Evolutionary conservation across 1,140 invertebrate species (phyloP).

Genomic region (Cyclina sinensis): DNA sequence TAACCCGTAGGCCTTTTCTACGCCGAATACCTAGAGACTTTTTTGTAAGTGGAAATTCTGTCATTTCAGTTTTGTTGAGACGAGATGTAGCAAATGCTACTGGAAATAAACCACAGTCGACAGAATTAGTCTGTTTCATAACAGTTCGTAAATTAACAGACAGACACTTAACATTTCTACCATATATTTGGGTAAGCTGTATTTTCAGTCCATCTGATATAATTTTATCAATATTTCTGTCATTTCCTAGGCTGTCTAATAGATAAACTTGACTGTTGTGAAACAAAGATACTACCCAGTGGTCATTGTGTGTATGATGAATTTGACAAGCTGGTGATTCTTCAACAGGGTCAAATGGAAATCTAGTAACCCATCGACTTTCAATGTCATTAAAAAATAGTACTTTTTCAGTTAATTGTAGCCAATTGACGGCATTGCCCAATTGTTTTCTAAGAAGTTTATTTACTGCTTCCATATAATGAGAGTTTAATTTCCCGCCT

Average conservation of each 20-base stretch:
- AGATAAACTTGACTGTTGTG: too few species aligned
- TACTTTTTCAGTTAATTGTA: conserved; percentile 19
- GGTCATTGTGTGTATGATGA: conserved; percentile 26
- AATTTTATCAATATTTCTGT: too few species aligned
- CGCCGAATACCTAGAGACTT: neutral
- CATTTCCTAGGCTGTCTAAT: too few species aligned
- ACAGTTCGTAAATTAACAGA: neutral
- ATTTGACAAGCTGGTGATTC: neutral
- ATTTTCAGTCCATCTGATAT: conserved; percentile 22
- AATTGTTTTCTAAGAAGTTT: neutral
- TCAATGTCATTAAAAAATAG: too few species aligned
- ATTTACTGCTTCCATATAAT: conserved; percentile 18
- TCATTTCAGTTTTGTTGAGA: neutral
- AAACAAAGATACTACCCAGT: conserved; percentile 7
- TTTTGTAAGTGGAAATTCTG: conserved; percentile 2
- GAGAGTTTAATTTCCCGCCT: neutral
- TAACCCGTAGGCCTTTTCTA: neutral
- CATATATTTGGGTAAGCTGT: conserved; percentile 19
- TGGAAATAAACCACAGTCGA: too few species aligned
- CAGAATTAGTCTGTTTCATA: conserved; percentile 7
- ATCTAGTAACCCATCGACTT: neutral
- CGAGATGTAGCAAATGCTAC: conserved; percentile 14
- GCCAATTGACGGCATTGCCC: neutral
- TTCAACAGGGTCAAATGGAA: neutral
- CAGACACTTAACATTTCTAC: too few species aligned